Conservation (phyloP, 2,113 vertebrate genomes). For the Pseudolaguvia tuberculata region DNA sequence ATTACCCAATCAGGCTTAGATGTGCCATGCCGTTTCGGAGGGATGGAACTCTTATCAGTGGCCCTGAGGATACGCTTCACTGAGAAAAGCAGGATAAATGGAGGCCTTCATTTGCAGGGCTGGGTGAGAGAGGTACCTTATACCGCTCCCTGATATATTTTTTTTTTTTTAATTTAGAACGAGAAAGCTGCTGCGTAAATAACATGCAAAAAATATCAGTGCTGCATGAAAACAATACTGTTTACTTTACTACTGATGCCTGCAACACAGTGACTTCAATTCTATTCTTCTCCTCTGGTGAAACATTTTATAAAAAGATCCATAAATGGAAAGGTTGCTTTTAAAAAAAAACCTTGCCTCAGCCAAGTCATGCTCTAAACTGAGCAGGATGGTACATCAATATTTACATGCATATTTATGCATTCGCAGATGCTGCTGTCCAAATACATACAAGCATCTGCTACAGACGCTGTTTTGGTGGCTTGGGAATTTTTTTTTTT, state of each 20-base stretch:
- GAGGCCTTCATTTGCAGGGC: conserved; percentile 47
- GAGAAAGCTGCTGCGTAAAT: conserved; percentile 27
- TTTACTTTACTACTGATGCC: not conserved
- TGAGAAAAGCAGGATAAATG: conserved; percentile 48
- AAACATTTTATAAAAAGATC: not conserved
- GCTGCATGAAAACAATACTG: not conserved
- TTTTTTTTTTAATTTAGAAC: conserved; percentile 38
- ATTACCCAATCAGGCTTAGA: conserved; percentile 65
- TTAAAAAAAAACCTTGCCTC: not conserved
- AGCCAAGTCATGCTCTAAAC: not conserved
- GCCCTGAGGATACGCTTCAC: conserved; percentile 40
- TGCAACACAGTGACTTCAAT: not conserved
- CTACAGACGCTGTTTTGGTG: not conserved
- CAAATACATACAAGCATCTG: conserved; percentile 13
- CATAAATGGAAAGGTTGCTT: not conserved
- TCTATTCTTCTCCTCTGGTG: not conserved
- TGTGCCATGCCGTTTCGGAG: conserved; percentile 54
- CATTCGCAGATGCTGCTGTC: conserved; percentile 19
- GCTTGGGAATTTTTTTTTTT: not conserved
- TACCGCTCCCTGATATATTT: conserved; percentile 28
- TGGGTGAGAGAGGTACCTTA: conserved; percentile 31
- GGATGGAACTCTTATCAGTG: conserved; percentile 48
- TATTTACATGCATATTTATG: conserved; percentile 22
- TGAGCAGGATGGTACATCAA: not conserved
- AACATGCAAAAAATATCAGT: too few species aligned